phyloP scores from a whole-genome alignment of 2,797 vertebrate species.

The Eremophila alpestris region DNA sequence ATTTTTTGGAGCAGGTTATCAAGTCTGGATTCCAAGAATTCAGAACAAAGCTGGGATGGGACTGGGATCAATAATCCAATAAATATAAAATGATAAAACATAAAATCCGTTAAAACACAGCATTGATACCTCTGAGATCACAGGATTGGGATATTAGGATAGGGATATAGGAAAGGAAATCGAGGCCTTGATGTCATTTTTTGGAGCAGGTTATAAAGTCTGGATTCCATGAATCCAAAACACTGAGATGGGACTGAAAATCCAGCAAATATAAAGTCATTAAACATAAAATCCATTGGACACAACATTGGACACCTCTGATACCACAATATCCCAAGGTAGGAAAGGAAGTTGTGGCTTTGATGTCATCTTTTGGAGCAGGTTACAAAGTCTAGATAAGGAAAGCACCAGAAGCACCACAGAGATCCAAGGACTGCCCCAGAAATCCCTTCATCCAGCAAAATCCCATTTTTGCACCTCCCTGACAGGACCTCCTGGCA shows the following conservation, averaged over 20 bases:
- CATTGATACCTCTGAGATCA: not conserved
- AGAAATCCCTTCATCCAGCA: not conserved
- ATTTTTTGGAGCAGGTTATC: not conserved
- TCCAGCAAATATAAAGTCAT: not conserved
- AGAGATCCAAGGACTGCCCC: not conserved
- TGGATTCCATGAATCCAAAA: not conserved
- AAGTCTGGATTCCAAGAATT: not conserved
- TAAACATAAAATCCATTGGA: not conserved
- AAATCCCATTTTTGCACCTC: not conserved
- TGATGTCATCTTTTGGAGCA: not conserved
- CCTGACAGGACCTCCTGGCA: not conserved
- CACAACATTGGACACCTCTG: not conserved
- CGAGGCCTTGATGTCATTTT: no score
- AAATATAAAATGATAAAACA: not conserved
- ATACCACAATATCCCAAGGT: not conserved
- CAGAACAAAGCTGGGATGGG: not conserved
- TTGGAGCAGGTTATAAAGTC: no score
- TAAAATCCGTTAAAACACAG: not conserved
- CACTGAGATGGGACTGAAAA: not conserved
- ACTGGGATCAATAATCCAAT: not conserved
- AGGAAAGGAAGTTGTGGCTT: fast-evolving
- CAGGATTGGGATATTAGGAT: not conserved
- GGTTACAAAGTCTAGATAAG: not conserved
- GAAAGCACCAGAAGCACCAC: not conserved
- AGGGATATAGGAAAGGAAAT: not conserved